Evolutionary conservation across 2,113 vertebrate genomes (phyloP), one percentile per base, ranked within the genome.

Genomic region (Hyperopisus bebe): DNA sequence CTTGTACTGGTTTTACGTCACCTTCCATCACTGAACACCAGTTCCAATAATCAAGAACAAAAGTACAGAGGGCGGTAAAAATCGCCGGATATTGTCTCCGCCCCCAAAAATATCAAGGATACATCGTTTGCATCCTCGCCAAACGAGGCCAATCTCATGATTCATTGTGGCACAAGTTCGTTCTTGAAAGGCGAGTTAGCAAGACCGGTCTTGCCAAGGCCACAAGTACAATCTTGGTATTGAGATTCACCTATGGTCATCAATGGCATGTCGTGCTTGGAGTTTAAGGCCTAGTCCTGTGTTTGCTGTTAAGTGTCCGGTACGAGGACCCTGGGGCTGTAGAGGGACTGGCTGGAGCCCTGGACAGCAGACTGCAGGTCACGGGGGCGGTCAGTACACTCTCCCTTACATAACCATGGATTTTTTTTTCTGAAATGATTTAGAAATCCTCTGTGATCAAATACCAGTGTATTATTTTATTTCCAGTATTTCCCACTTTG

Each of bases 261-360:
- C 19, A 19, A 21, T 84, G 82, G 46, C 82, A 84, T 84, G 82
- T 84, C 24, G 1, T 44, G 42, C 21, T 19, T 21, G 39, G 82
- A 47, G 35, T 44, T 10, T 83, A 83, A 84, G 13, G 24, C 7
- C 21, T 48, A 84, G 6, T 47, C 44, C 47, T 27, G 50, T 90
- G 62, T 86, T 31, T 90, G 87, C 83, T 24, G 86, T 66, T 50
- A 74, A 96, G 96, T 91, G 95, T 96, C 86, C 90, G 92, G 84
- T 96, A 96, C 87, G 96, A 96, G 90, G 95, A 96, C 88, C 96
- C 95, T 2, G 93, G 94, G 51, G 95, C 95, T 35, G 93, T 96
- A 50, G 95, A 96, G 55, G 95, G 96, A 24, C 93, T 96, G 0
- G 96, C 96, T 1, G 95, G 92, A 92, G 96, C 96, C 2, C 91